Evolutionary conservation across 30 jellyfish, hydroid and myxozoan genomes (phyloP).

Genomic region (Euphysa ruthae): DNA sequence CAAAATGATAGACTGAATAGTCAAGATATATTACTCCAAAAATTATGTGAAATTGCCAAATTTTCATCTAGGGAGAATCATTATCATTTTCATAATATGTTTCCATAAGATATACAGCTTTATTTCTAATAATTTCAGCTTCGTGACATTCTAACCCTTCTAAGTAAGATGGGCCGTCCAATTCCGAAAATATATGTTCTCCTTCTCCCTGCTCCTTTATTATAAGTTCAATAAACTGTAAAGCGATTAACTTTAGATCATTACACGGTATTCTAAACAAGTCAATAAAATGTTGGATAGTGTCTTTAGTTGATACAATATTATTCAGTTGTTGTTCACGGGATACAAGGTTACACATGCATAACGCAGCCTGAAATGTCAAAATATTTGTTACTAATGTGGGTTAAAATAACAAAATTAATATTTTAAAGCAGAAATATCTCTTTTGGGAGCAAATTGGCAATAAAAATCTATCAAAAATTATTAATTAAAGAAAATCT

Average conservation of each 20-base stretch:
- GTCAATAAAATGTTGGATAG: conserved; percentile 9
- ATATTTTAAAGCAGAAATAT: no score
- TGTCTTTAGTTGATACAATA: not conserved
- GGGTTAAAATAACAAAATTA: no score
- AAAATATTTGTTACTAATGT: no score
- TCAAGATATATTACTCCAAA: no score
- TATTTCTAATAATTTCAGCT: conserved; percentile 7
- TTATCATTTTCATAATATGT: conserved; percentile 18
- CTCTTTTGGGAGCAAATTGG: no score
- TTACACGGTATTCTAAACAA: conserved; percentile 6
- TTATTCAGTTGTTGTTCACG: not conserved
- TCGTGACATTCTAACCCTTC: conserved; percentile 24
- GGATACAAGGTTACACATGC: conserved; percentile 12
- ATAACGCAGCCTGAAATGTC: conserved; percentile 22
- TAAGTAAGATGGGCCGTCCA: conserved; percentile 24
- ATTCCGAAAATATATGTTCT: not conserved
- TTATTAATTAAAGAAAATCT: no score
- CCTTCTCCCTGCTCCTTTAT: not conserved
- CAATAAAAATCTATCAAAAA: no score
- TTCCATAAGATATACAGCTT: not conserved
- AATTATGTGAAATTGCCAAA: not conserved
- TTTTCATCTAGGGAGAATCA: not conserved
- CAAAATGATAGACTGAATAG: no score
- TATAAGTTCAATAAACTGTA: conserved; percentile 2
- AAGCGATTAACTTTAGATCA: conserved; percentile 8